Conservation (phyloP, 2,113 vertebrate species). For the Antigone vipio region DNA sequence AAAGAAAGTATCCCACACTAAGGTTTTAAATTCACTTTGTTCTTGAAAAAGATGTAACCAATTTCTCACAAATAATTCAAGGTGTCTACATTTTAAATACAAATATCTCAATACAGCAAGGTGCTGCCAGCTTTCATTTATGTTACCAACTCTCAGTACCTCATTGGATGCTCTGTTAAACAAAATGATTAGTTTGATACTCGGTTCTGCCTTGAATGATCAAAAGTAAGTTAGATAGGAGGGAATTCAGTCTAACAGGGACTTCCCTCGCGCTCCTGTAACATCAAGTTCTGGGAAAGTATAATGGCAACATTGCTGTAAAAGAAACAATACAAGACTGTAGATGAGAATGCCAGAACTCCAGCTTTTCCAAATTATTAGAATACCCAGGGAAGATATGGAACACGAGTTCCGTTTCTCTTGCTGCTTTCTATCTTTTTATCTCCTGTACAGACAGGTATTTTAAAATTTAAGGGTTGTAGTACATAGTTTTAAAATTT, state of each 20-base stretch:
- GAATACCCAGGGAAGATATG: background rate
- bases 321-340: background rate
- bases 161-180: background rate
- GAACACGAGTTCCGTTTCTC: background rate
- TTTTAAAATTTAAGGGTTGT: background rate
- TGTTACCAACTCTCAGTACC: background rate
- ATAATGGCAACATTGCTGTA: rapidly evolving
- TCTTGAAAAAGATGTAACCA: background rate
- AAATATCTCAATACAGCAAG: background rate
- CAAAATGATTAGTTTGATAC: background rate
- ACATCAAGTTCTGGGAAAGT: background rate
- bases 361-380: background rate
- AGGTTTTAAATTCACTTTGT: background rate
- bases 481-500: background rate
- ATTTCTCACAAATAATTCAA: background rate
- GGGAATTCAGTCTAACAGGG: background rate
- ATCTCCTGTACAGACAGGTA: background rate
- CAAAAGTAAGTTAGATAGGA: background rate
- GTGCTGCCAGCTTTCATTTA: background rate
- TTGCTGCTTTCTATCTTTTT: background rate
- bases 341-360: background rate
- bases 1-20: background rate
- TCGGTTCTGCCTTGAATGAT: background rate
- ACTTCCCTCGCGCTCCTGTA: background rate
- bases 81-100: background rate